Percentiles rank a stretch among this genome's conserved stretches.
Evolutionary conservation across 2,797 vertebrate species (phyloP).

Genomic region (Phyllotis vaccarum): DNA sequence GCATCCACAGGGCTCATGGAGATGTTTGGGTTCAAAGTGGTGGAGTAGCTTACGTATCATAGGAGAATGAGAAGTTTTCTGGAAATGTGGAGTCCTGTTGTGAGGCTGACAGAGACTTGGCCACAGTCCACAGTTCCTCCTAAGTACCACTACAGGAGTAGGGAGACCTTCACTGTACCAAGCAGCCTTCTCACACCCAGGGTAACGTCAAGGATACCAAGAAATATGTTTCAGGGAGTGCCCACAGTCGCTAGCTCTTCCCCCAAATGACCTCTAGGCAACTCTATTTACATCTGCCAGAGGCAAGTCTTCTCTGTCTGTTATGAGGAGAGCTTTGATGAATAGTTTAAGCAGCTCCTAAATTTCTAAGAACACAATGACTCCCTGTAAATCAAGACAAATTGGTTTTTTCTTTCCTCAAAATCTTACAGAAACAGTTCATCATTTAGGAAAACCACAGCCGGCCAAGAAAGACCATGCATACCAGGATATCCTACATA

Average conservation of each 20-base stretch:
- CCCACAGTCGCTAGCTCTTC: too few relatives aligned
- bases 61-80: background rate
- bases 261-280: background rate
- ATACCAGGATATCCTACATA: background rate
- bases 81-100: too few relatives aligned
- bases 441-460: background rate
- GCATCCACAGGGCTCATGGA: background rate
- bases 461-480: too few relatives aligned
- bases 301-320: background rate
- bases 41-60: background rate
- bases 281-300: background rate
- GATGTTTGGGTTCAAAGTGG: background rate
- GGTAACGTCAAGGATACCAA: background rate
- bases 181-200: too few relatives aligned
- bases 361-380: background rate
- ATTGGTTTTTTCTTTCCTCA: background rate
- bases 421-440: background rate
- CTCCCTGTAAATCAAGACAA: background rate
- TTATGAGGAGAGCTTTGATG: too few relatives aligned
- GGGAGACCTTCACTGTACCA: background rate
- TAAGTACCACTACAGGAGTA: background rate
- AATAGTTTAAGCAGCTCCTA: background rate
- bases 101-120: background rate
- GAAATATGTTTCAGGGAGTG: background rate
- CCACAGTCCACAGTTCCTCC: fast-evolving